Evolutionary conservation across 2,888 invertebrate species (phyloP).

Genomic region (Phalangium opilio): DNA sequence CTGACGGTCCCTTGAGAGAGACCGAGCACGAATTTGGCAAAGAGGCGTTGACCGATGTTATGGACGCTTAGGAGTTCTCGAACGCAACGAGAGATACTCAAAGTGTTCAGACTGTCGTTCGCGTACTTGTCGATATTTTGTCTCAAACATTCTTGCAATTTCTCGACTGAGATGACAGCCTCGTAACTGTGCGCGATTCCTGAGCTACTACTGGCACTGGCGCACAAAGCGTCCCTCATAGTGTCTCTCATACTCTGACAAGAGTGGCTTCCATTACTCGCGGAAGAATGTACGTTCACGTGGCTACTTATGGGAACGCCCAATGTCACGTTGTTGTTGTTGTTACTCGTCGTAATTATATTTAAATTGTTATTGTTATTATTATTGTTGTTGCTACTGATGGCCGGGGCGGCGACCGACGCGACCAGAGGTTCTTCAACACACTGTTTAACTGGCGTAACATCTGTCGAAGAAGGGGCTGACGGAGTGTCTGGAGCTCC

Average conservation of each 20-base stretch:
- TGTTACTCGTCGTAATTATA: not conserved
- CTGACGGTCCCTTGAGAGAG: slow-evolving; percentile 95
- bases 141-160: slow-evolving; percentile 78
- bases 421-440: slow-evolving; percentile 2
- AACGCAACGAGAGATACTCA: slow-evolving; percentile 77
- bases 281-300: not conserved
- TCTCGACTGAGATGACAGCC: slow-evolving; percentile 47
- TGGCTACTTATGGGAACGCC: not conserved
- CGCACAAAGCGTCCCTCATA: too few species aligned
- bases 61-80: slow-evolving; percentile 86
- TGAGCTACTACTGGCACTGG: too few species aligned
- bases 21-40: slow-evolving; percentile 96
- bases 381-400: slow-evolving; percentile 10
- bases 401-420: slow-evolving; percentile 9
- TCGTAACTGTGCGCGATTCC: slow-evolving; percentile 1
- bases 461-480: slow-evolving; percentile 5
- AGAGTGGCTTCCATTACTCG: not conserved
- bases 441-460: not conserved
- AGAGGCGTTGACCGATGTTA: slow-evolving; percentile 95
- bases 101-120: slow-evolving; percentile 82
- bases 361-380: slow-evolving; percentile 5
- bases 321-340: slow-evolving; percentile 2
- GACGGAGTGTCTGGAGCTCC: slow-evolving; percentile 6
- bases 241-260: not conserved
- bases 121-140: slow-evolving; percentile 94